Evolutionary conservation across 2,113 vertebrate species (phyloP).

Genomic region (Cervus canadensis): DNA sequence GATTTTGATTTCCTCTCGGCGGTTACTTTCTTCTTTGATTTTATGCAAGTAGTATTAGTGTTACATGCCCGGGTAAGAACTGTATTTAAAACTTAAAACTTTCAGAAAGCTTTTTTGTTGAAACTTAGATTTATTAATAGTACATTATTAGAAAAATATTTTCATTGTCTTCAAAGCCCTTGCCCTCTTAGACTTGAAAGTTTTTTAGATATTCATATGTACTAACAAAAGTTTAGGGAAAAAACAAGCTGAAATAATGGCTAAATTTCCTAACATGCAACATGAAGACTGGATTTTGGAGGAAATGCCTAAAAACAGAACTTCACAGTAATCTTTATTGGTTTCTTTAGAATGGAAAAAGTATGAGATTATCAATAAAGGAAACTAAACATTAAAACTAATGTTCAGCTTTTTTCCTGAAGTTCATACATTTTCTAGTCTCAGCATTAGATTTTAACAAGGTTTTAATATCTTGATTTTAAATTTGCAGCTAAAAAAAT

Average conservation of each 20-base stretch:
- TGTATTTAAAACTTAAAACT: constrained; percentile 28
- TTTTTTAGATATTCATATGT: background rate
- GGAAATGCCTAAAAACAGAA: constrained; percentile 24
- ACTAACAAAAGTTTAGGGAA: background rate
- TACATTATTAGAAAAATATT: background rate
- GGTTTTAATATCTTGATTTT: background rate
- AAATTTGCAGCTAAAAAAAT: background rate
- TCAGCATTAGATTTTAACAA: background rate
- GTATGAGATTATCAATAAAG: background rate
- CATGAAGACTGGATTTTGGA: background rate
- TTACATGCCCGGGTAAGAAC: background rate
- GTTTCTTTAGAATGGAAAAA: constrained; percentile 17
- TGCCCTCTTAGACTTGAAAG: background rate
- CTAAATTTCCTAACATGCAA: background rate
- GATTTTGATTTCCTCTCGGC: background rate
- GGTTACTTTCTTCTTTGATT: constrained; percentile 11
- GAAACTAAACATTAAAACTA: background rate
- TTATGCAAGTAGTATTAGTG: background rate
- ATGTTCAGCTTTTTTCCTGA: background rate
- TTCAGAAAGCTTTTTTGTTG: background rate
- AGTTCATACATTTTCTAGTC: background rate
- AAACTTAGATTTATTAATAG: background rate
- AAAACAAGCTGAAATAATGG: background rate
- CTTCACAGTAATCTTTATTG: background rate
- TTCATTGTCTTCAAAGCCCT: background rate